Conservation (phyloP, 23 tunicate species). For the Ascidia mentula region DNA sequence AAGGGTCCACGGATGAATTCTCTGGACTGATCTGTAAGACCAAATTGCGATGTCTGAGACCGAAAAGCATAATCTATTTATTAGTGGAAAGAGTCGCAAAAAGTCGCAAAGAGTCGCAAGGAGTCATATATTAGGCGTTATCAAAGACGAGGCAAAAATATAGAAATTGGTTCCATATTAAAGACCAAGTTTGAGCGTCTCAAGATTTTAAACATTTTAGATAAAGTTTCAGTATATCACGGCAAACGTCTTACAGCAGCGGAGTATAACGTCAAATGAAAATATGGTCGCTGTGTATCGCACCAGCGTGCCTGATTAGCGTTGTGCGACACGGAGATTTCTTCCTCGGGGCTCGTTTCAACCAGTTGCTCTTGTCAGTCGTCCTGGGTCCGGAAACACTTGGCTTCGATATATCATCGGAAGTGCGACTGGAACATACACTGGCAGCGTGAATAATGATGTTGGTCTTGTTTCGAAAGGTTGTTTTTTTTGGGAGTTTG, state of each 20-base stretch:
- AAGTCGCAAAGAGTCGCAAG: no score
- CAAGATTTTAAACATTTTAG: neutral
- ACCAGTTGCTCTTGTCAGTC: neutral
- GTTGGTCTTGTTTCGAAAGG: constrained; percentile 5
- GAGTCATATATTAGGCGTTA: no score
- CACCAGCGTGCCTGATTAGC: neutral
- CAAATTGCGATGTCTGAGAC: no score
- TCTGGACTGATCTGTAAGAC: no score
- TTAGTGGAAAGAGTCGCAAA: no score
- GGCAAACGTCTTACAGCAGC: no score
- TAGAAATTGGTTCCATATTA: no score
- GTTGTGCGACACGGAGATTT: neutral
- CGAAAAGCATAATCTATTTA: no score
- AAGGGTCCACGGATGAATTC: no score
- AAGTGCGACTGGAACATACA: neutral
- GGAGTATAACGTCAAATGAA: no score
- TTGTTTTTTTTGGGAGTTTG: neutral
- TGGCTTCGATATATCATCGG: neutral
- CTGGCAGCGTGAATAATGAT: neutral
- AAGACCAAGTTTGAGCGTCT: neutral
- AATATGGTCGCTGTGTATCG: neutral
- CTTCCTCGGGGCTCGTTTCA: neutral
- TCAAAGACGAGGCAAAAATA: no score
- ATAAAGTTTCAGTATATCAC: neutral
- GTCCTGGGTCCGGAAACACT: neutral